These are phyloP conservation scores for Hystrix cristata DNA, from an alignment of 2,113 vertebrate genomes.

Conservation along the genomic window DNA sequence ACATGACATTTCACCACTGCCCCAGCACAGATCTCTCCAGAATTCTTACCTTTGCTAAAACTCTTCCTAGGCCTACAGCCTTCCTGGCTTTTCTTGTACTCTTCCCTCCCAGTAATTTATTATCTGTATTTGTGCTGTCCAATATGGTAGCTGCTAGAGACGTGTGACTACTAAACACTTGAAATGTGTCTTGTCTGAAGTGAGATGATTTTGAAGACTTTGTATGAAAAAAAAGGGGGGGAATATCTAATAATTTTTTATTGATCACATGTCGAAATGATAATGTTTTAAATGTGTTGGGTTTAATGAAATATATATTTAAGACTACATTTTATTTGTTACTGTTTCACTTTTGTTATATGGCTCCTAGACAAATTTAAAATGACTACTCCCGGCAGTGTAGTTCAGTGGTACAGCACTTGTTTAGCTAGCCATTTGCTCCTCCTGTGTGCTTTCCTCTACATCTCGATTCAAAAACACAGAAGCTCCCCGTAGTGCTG, in stretches of 20 bases:
- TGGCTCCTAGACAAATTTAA: background rate
- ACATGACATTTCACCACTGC: background rate
- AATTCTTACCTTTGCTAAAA: background rate
- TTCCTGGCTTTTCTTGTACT: background rate
- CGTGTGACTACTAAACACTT: background rate
- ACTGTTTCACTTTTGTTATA: slow-evolving; percentile 28
- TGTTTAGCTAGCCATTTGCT: background rate
- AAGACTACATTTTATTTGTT: background rate
- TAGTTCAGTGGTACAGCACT: background rate
- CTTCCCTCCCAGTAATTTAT: background rate
- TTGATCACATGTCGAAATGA: background rate
- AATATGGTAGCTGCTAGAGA: background rate
- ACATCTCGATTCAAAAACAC: slow-evolving; percentile 4
- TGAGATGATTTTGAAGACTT: slow-evolving; percentile 20
- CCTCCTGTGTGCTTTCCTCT: background rate
- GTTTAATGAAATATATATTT: background rate
- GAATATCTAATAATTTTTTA: background rate
- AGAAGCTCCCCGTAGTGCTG: background rate
- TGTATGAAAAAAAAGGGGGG: background rate
- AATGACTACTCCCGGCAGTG: background rate
- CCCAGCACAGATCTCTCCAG: background rate
- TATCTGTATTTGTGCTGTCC: background rate
- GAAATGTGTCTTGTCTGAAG: background rate
- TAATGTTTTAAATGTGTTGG: background rate
- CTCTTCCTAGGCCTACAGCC: background rate